Conservation (phyloP, 2,888 invertebrate genomes). For the Villa cingulata region DNA sequence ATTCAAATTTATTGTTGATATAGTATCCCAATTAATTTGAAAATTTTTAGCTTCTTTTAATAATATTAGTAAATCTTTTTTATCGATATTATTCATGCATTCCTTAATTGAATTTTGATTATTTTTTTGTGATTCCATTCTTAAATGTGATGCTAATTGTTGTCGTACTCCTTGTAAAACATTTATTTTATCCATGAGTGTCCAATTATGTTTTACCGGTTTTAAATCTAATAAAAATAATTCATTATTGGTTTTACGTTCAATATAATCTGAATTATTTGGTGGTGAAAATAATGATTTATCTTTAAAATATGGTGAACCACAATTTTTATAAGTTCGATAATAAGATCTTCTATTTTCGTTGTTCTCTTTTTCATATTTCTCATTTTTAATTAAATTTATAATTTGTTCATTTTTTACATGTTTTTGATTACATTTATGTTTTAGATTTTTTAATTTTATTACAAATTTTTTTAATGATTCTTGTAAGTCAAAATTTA, state of each 20-base stretch:
- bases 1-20: conserved; percentile 30
- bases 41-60: conserved; percentile 19
- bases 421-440: conserved; percentile 19
- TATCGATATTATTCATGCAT: conserved; percentile 9
- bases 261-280: conserved; percentile 46
- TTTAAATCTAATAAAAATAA: conserved; percentile 36
- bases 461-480: conserved; percentile 19
- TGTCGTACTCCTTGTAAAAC: conserved; percentile 40
- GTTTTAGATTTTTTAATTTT: conserved; percentile 18
- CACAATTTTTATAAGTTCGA: conserved; percentile 34
- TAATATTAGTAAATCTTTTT: not conserved
- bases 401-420: conserved; percentile 18
- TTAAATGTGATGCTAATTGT: conserved; percentile 21
- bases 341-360: conserved; percentile 3
- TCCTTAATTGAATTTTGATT: conserved; percentile 4
- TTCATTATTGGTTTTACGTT: conserved; percentile 29
- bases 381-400: not conserved
- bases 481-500: conserved; percentile 24
- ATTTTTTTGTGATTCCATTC: conserved; percentile 3
- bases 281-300: conserved; percentile 40
- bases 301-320: conserved; percentile 57
- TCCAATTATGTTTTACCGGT: conserved; percentile 40
- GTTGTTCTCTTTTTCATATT: not conserved
- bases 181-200: conserved; percentile 42
- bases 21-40: conserved; percentile 29